These are phyloP conservation scores for Ophthalmolycus amberensis DNA, from an alignment of 2,113 vertebrate species.

Conservation along the genomic window DNA sequence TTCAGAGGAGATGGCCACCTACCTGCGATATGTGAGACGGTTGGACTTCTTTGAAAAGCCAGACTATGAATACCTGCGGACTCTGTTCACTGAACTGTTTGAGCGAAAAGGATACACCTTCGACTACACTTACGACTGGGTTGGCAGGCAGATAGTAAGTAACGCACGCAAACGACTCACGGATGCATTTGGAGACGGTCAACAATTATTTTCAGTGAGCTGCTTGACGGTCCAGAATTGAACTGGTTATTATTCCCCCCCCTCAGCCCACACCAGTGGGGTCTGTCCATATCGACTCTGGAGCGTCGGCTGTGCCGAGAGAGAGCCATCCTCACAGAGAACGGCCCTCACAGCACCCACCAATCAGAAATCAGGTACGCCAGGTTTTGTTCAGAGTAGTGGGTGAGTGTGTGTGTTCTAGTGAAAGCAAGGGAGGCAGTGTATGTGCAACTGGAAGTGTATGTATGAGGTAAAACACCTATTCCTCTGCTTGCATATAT, in stretches of 20 bases:
- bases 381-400: neutral
- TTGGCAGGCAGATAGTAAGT: slow-evolving; percentile 98
- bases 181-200: neutral
- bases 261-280: slow-evolving; percentile 95
- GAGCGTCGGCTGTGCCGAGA: slow-evolving; percentile 91
- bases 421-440: neutral
- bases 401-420: neutral
- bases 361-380: slow-evolving; percentile 93
- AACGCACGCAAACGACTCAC: neutral
- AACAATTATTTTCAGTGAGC: neutral
- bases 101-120: slow-evolving; percentile 98
- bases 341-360: slow-evolving; percentile 90
- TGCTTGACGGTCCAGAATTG: neutral
- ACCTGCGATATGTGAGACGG: slow-evolving; percentile 95
- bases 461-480: neutral
- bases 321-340: slow-evolving; percentile 94
- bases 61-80: slow-evolving; percentile 96
- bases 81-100: slow-evolving; percentile 96
- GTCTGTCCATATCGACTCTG: slow-evolving; percentile 94
- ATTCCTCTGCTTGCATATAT: neutral
- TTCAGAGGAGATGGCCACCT: slow-evolving; percentile 99
- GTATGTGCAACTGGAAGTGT: neutral
- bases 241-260: slow-evolving; percentile 42
- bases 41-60: slow-evolving; percentile 99
- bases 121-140: slow-evolving; percentile 98